A percentile compares a stretch with the other conserved stretches of the same genome.
Conservation (phyloP, 2,113 vertebrate genomes). For the Corythoichthys haematopterus region DNA sequence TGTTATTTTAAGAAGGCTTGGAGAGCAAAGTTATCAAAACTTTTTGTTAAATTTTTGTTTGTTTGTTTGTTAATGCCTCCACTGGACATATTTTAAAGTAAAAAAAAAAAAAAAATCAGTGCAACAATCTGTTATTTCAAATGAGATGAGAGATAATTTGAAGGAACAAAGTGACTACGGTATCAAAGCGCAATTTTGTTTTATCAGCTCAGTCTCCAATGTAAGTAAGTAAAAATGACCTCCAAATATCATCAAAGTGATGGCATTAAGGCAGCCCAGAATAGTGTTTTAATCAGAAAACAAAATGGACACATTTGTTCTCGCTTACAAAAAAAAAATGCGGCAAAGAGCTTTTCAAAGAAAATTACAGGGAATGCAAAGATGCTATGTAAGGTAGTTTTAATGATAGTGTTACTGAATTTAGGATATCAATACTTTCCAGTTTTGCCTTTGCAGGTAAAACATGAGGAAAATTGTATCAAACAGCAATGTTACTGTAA, state of each 20-base stretch:
- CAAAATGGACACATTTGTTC: background rate
- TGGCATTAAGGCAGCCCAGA: background rate
- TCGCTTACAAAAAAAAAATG: background rate
- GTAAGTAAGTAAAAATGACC: background rate
- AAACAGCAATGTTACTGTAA: background rate
- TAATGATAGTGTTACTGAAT: slow-evolving; percentile 14
- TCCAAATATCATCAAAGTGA: background rate
- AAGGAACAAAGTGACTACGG: background rate
- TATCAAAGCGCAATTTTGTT: background rate
- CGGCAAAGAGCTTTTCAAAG: background rate
- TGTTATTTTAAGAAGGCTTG: background rate
- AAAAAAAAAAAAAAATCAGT: background rate
- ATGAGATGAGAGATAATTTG: background rate
- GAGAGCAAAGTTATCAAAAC: background rate
- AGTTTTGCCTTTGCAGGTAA: slow-evolving; percentile 8
- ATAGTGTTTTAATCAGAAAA: background rate
- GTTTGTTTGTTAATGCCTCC: background rate
- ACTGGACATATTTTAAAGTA: background rate
- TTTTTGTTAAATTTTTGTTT: background rate
- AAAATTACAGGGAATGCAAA: slow-evolving; percentile 8
- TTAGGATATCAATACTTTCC: slow-evolving; percentile 13
- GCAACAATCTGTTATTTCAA: background rate
- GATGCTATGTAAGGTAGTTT: slow-evolving; percentile 16
- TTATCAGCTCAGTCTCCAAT: background rate
- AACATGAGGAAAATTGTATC: background rate